Percentiles rank a stretch among this genome's conserved stretches.
phyloP scores from a whole-genome alignment of 1,140 invertebrate species.

The Eueides isabella region DNA sequence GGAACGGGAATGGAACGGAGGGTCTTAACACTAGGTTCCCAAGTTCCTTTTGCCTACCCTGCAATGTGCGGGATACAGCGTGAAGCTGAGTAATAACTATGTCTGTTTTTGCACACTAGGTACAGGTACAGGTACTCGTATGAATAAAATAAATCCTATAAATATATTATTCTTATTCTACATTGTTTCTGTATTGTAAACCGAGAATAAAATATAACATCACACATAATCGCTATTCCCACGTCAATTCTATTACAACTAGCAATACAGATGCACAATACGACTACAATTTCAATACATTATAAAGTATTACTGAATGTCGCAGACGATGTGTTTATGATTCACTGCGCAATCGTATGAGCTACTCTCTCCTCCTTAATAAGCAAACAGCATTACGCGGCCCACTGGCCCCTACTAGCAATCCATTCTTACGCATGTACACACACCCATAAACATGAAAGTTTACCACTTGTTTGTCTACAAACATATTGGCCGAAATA shows the following conservation, averaged over 20 bases:
- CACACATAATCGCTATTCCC: neutral
- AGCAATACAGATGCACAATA: neutral
- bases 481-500: neutral
- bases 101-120: no score
- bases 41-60: no score
- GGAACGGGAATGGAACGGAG: no score
- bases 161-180: neutral
- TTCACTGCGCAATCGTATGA: constrained; percentile 42
- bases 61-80: no score
- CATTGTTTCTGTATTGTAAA: neutral
- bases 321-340: constrained; percentile 39
- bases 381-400: constrained; percentile 43
- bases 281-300: constrained; percentile 7
- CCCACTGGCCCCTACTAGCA: constrained; percentile 23
- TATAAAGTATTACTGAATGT: constrained; percentile 14
- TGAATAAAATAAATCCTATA: neutral
- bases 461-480: constrained; percentile 4
- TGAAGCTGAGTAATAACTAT: no score
- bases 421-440: constrained; percentile 18
- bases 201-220: neutral
- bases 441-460: constrained; percentile 3
- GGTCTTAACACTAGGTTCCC: no score
- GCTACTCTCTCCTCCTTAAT: constrained; percentile 61
- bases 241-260: neutral
- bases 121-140: no score